Conservation (phyloP, 2,113 vertebrate species). For the Cercopithecus mona region DNA sequence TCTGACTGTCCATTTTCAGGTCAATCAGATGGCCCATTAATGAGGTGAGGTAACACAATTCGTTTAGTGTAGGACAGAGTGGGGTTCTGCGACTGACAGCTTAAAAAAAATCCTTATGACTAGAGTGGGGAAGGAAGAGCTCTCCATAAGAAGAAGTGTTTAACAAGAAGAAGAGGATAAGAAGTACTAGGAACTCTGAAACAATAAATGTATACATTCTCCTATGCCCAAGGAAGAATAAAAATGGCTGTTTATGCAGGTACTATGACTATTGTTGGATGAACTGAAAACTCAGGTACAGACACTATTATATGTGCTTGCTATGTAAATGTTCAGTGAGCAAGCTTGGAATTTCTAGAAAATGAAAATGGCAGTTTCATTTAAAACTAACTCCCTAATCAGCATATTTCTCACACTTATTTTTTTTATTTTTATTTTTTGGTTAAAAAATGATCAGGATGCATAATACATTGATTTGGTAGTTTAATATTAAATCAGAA, state of each 20-base stretch:
- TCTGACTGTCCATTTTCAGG: not conserved
- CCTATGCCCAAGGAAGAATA: not conserved
- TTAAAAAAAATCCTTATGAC: not conserved
- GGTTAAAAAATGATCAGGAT: constrained; percentile 28
- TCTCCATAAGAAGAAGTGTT: not conserved
- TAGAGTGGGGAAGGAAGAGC: not conserved
- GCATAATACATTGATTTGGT: constrained; percentile 18
- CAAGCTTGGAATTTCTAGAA: not conserved
- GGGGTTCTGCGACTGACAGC: not conserved
- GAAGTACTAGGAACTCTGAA: not conserved
- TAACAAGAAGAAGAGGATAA: not conserved
- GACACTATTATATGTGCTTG: not conserved
- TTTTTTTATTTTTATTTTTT: not conserved
- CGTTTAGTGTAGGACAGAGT: not conserved
- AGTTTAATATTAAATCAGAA: constrained; percentile 65
- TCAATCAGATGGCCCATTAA: not conserved
- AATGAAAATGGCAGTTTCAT: not conserved
- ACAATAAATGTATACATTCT: not conserved
- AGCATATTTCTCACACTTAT: not conserved
- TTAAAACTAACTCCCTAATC: constrained; percentile 49
- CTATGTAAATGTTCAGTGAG: not conserved
- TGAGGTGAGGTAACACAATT: not conserved
- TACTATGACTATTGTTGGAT: not conserved
- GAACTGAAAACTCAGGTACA: not conserved
- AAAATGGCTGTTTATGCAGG: not conserved